Percentiles rank a stretch among this genome's conserved stretches.
Evolutionary conservation across 2,113 vertebrate genomes (phyloP).

Genomic region (Tympanuchus pallidicinctus): DNA sequence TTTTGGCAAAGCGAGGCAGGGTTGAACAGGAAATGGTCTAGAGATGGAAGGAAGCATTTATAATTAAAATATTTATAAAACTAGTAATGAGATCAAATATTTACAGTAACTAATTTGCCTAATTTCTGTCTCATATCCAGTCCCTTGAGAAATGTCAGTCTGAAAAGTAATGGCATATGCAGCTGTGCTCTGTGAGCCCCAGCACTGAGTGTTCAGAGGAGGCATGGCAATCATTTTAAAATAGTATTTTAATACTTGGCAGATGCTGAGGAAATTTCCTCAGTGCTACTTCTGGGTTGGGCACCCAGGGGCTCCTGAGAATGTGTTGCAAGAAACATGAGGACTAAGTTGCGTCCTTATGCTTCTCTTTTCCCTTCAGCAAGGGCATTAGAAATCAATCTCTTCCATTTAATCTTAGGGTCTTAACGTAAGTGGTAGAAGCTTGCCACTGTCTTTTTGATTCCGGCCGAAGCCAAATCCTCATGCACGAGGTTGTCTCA

Average conservation of each 20-base stretch:
- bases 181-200: neutral
- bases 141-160: neutral
- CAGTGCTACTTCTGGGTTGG: neutral
- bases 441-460: neutral
- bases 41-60: neutral
- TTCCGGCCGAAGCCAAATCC: neutral
- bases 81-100: slow-evolving; percentile 1
- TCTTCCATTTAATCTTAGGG: neutral
- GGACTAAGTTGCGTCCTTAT: neutral
- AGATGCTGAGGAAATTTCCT: neutral
- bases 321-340: neutral
- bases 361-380: neutral
- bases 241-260: slow-evolving; percentile 15
- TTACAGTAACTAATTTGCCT: neutral
- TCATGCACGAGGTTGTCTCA: neutral
- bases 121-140: neutral
- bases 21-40: neutral
- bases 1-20: neutral
- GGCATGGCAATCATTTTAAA: neutral
- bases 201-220: neutral
- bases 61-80: slow-evolving; percentile 8
- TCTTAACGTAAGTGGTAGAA: neutral
- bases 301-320: neutral
- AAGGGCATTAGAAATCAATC: neutral
- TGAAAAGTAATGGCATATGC: slow-evolving; percentile 3